phyloP scores from a whole-genome alignment of 2,888 invertebrate species.

The Ectemnius lituratus region DNA sequence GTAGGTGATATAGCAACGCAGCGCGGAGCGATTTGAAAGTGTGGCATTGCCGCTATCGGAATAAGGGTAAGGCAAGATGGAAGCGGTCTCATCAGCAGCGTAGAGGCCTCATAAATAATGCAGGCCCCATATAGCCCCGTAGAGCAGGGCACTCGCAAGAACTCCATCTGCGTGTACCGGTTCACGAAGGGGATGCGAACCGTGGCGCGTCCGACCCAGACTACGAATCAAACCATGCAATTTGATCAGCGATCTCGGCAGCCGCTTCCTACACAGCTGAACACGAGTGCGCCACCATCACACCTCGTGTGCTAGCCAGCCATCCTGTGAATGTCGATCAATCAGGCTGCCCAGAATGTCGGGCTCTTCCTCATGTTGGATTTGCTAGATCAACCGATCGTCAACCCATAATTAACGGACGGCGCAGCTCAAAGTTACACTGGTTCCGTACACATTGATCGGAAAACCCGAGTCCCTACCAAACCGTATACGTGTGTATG shows the following conservation, averaged over 20 bases:
- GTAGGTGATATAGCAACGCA: not conserved
- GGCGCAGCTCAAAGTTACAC: not conserved
- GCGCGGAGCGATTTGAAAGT: slow-evolving; percentile 24
- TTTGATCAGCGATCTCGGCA: slow-evolving; percentile 15
- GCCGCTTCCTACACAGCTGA: slow-evolving; percentile 15
- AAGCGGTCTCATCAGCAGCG: slow-evolving; percentile 66
- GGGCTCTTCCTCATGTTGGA: not conserved
- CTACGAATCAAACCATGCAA: slow-evolving; percentile 22
- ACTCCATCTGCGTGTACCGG: slow-evolving; percentile 44
- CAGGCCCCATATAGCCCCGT: slow-evolving; percentile 57
- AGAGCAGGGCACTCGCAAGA: slow-evolving; percentile 33
- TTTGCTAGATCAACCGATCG: not conserved
- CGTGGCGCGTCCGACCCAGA: slow-evolving; percentile 18
- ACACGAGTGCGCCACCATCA: slow-evolving; percentile 18
- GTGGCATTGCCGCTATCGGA: slow-evolving; percentile 40
- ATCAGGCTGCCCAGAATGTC: slow-evolving; percentile 5
- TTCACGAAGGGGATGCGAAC: slow-evolving; percentile 19
- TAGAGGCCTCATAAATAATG: slow-evolving; percentile 75
- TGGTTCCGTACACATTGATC: too few relatives aligned
- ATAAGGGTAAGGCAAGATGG: slow-evolving; percentile 45
- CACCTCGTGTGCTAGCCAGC: not conserved
- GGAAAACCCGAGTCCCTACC: too few relatives aligned
- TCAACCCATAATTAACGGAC: not conserved
- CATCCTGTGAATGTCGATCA: slow-evolving; percentile 1
- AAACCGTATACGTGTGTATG: too few relatives aligned